Percentiles rank a stretch among this genome's conserved stretches.
Conservation (phyloP, 2,113 vertebrate genomes). For the Noturus placidus region DNA sequence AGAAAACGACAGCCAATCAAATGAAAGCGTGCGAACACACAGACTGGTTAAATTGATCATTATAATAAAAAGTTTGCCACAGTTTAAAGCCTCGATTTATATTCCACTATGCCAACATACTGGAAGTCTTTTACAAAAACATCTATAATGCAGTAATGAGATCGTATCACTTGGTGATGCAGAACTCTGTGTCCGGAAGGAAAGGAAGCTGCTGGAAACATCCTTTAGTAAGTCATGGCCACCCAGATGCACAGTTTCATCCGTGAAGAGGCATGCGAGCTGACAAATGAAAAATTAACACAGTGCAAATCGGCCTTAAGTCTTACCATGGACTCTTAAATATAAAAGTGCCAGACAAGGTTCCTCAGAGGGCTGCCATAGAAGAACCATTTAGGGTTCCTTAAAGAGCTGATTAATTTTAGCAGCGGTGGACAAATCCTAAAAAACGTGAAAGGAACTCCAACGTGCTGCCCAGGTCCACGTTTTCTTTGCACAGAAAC, state of each 20-base stretch:
- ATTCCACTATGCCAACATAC: neutral
- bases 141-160: slow-evolving; percentile 5
- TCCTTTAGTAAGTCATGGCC: neutral
- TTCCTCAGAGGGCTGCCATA: neutral
- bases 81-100: neutral
- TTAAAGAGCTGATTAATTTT: neutral
- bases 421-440: neutral
- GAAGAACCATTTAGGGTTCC: neutral
- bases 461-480: neutral
- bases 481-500: neutral
- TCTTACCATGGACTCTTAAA: neutral
- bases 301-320: too few species aligned
- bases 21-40: neutral
- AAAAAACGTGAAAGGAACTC: neutral
- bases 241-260: neutral
- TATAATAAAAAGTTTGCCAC: neutral
- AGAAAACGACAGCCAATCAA: neutral
- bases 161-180: neutral
- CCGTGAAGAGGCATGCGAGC: neutral
- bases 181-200: neutral
- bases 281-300: neutral
- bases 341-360: neutral
- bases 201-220: slow-evolving; percentile 16
- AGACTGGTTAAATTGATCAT: neutral
- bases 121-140: neutral